Conservation (phyloP, 1,140 invertebrate genomes). For the Drosophila sp. region DNA sequence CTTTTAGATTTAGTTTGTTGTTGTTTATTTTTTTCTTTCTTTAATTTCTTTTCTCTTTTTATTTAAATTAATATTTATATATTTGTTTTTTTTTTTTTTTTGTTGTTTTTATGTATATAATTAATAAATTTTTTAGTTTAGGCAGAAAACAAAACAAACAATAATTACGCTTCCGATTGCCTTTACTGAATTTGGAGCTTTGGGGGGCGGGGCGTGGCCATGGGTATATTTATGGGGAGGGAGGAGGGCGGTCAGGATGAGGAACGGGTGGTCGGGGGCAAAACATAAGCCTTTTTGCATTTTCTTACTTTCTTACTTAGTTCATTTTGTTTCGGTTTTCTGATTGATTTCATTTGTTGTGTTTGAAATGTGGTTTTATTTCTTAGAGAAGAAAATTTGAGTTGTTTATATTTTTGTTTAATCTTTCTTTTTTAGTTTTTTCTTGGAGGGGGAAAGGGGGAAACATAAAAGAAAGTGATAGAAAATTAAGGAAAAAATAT, state of each 20-base stretch:
- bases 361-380: slow-evolving; percentile 50
- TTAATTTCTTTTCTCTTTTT: slow-evolving; percentile 42
- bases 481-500: slow-evolving; percentile 38
- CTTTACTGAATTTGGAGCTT: slow-evolving; percentile 31
- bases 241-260: no score
- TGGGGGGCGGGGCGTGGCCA: slow-evolving; percentile 9
- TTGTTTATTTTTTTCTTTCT: slow-evolving; percentile 34
- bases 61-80: slow-evolving; percentile 77
- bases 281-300: slow-evolving; percentile 3
- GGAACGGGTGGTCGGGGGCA: neutral
- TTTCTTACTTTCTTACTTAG: slow-evolving; percentile 37
- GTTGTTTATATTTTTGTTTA: neutral
- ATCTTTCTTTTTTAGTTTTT: slow-evolving; percentile 16
- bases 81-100: slow-evolving; percentile 47
- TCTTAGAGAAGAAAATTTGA: slow-evolving; percentile 66
- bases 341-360: slow-evolving; percentile 22
- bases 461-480: slow-evolving; percentile 33
- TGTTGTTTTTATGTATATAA: slow-evolving; percentile 72
- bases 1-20: slow-evolving; percentile 43
- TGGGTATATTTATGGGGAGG: neutral
- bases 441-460: slow-evolving; percentile 16
- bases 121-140: slow-evolving; percentile 75
- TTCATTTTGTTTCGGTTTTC: slow-evolving; percentile 26
- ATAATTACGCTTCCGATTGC: slow-evolving; percentile 54
- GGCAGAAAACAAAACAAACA: slow-evolving; percentile 80